Base-by-base conservation (phyloP, 1,140 invertebrate genomes). In the Danaus plexippus region DNA sequence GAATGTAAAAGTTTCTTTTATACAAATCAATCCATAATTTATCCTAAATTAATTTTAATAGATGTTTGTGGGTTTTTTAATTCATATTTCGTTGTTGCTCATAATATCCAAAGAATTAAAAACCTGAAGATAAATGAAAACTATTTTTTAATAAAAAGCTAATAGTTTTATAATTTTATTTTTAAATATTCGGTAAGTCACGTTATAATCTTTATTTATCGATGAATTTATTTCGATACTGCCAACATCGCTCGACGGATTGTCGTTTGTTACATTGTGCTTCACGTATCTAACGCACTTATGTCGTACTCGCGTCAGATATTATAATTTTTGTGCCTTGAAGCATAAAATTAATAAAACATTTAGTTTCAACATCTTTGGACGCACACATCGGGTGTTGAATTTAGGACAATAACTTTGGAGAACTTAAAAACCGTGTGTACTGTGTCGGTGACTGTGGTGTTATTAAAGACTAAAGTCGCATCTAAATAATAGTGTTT, bases 311-410 rank as follows among this genome's bases (percentile, higher is more conserved):
- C 22, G 22, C 58, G 62, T 69, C 67, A 72, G 54, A 59, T 59
- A 59, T 57, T 43, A 62, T 54, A 59, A 66, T 63, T 67, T 69
- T 63, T 56, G 60, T 66, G 61, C 56, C 58, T 65, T 57, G 47
- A 57, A 61, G 54, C 54, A 59, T 61, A 59, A 64, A 66, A 68
- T 51, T 54, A 54, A 47, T 52, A 54, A 69, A 69, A 69, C 59
- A 69, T 54, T 59, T 52, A 46, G 40, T 62, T 65, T 60, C 57
- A 50, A 66, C 55, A 56, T 54, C 54, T 51, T 32, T 32, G 1
- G 61, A 52, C 52, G 57, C 54, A 47, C 42, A 18, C 44, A 57
- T 58, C 42, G 50, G 48, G 62, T 51, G 53, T 58, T 52, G 48
- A 56, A 64, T 57, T 32, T 15, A 63, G 67, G 64, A 63, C 57